Conservation (phyloP, 2,113 vertebrate genomes). For the Alexandromys fortis region DNA sequence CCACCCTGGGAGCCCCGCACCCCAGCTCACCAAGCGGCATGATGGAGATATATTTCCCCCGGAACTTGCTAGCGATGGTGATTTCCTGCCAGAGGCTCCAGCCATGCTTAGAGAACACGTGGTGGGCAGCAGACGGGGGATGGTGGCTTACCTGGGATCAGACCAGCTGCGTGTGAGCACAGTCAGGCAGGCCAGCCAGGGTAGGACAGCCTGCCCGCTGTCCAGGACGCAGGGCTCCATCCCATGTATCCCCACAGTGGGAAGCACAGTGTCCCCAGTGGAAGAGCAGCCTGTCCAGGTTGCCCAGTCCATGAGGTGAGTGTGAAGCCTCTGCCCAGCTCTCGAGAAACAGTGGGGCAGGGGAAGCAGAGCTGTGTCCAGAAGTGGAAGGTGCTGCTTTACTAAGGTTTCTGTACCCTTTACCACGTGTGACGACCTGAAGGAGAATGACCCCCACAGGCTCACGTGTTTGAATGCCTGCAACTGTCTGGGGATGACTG, state of each 20-base stretch:
- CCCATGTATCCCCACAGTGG: neutral
- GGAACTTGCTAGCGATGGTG: constrained; percentile 99
- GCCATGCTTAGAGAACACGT: constrained; percentile 94
- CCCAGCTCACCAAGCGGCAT: constrained; percentile 95
- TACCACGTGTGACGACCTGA: neutral
- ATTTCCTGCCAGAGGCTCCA: constrained; percentile 99
- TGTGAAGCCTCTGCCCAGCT: neutral
- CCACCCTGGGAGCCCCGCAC: neutral
- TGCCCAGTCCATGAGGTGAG: neutral
- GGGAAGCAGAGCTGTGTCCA: neutral
- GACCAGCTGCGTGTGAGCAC: neutral
- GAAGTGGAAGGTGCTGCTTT: neutral
- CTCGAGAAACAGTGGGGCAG: neutral
- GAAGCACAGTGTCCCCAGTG: neutral
- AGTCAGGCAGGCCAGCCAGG: neutral
- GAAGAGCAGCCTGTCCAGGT: neutral
- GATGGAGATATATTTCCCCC: constrained; percentile 99
- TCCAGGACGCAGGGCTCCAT: neutral
- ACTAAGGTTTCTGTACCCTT: neutral
- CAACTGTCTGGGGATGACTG: neutral
- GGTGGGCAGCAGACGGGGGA: constrained; percentile 96
- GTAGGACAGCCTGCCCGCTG: fast-evolving
- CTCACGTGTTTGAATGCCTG: neutral
- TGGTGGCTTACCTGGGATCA: constrained; percentile 95
- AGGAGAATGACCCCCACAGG: neutral